These are phyloP conservation scores for Asarcornis scutulata DNA, from an alignment of 2,113 vertebrate genomes.

Conservation along the genomic window DNA sequence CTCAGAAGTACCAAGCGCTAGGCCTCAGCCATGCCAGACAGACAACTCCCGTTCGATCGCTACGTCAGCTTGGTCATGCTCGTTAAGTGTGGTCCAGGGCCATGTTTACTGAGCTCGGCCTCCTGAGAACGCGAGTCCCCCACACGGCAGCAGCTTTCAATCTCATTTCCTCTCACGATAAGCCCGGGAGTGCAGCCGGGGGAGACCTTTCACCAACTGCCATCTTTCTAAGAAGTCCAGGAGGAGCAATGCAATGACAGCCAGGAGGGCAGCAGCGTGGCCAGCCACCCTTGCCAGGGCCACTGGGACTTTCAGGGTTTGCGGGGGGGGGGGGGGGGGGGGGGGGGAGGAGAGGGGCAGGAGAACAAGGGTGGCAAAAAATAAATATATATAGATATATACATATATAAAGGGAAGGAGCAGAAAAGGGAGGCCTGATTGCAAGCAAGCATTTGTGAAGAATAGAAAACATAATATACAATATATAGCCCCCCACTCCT, in stretches of 20 bases:
- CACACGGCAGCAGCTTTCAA: neutral
- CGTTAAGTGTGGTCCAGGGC: neutral
- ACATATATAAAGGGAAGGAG: neutral
- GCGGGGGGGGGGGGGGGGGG: accelerated
- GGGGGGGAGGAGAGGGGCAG: accelerated
- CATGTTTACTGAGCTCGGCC: neutral
- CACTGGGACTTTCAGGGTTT: neutral
- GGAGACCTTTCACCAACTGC: neutral
- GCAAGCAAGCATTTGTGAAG: neutral
- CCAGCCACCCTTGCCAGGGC: neutral
- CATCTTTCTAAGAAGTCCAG: neutral
- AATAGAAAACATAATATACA: too few relatives aligned
- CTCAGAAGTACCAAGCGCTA: neutral
- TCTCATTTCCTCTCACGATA: neutral
- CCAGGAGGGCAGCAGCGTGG: neutral
- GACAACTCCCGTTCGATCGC: neutral
- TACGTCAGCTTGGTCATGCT: neutral
- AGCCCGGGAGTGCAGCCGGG: neutral
- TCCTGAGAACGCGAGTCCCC: neutral
- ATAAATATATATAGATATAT: too few relatives aligned
- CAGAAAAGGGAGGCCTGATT: neutral
- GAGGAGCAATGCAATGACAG: slow-evolving; percentile 36
- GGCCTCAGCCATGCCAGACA: neutral
- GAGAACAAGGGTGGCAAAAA: neutral
- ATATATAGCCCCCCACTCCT: too few relatives aligned